phyloP scores from a whole-genome alignment of 2,797 vertebrate species.

The Sciurus vulgaris region DNA sequence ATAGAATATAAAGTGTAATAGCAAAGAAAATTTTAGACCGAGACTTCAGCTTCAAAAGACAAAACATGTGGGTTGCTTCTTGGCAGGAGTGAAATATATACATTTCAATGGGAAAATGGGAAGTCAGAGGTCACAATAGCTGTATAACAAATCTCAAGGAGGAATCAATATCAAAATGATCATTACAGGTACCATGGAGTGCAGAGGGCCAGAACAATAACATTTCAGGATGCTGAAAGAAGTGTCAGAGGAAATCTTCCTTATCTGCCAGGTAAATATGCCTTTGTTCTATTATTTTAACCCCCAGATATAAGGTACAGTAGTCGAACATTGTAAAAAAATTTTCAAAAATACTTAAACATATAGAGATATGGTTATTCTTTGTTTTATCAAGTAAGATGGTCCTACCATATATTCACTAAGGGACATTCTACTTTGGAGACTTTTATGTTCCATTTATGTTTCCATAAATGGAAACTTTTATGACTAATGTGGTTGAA shows the following conservation, averaged over 20 bases:
- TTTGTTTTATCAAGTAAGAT: not conserved
- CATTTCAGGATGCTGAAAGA: not conserved
- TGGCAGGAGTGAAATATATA: constrained; percentile 67
- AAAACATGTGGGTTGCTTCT: constrained; percentile 76
- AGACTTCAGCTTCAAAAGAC: constrained; percentile 75
- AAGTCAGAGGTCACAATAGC: constrained; percentile 71
- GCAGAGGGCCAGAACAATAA: constrained; percentile 41
- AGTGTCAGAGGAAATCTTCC: not conserved
- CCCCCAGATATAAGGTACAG: not conserved
- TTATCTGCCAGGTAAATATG: constrained; percentile 11
- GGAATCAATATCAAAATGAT: constrained; percentile 74
- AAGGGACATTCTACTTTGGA: not conserved
- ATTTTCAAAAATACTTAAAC: not conserved
- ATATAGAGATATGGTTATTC: not conserved
- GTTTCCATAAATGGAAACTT: too few species aligned
- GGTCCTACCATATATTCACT: not conserved
- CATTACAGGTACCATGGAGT: constrained; percentile 38
- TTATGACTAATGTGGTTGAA: not conserved
- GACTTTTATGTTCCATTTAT: too few species aligned
- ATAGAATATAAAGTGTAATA: constrained; percentile 74
- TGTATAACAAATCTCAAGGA: constrained; percentile 60
- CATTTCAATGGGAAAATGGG: constrained; percentile 74
- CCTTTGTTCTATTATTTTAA: constrained; percentile 35
- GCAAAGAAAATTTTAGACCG: constrained; percentile 71
- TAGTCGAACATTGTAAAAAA: not conserved